Base-by-base conservation (phyloP, 2,888 invertebrate species). In the Plagiodera versicolora region DNA sequence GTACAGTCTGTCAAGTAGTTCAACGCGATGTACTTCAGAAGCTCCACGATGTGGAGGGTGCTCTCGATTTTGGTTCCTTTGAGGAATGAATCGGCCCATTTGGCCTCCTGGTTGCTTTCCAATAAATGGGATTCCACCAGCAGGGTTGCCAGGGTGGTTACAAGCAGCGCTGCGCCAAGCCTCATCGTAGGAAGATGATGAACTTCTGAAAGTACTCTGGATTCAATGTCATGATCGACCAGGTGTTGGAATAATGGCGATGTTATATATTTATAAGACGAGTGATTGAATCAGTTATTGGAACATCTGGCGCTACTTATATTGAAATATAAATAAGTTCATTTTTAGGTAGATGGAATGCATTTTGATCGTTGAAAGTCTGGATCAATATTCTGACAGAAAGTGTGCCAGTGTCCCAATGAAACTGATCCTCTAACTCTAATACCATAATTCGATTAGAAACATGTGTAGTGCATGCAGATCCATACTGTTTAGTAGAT, bases 1-100 rank as follows among this genome's bases (percentile, higher is more conserved):
- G 85, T 85, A 70, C 90, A 90, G 58, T 85, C 85, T n/a, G 77
- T 79, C 20, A 90, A 75, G 77, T 90, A 86, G 8, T 83, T 82
- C 0, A 79, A 50, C 0, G 87, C 84, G 35, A 90, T 81, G 70
- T 84, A 85, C 61, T 84, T 83, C 4, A 90, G 72, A 11, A 90
- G 80, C 49, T 79, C 79, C 1, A 87, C 84, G 9, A 90, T 78
- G 0, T 88, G 87, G n/a, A 81, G 76, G 0, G 81, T 82, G 77
- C 87, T 86, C 64, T 85, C 83, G 46, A 70, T 70, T 6, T 58
- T 58, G 19, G 66, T 67, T 49, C 68, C 68, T 1, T 73, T 69
- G 11, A 76, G 63, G 65, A 80, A 79, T 16, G 71, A 66, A 8
- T 79, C 76, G 59, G 72, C 69, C 75, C 79, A 77, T 71, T 77